phyloP scores from a whole-genome alignment of 2,797 vertebrate species.

The Anguilla anguilla region DNA sequence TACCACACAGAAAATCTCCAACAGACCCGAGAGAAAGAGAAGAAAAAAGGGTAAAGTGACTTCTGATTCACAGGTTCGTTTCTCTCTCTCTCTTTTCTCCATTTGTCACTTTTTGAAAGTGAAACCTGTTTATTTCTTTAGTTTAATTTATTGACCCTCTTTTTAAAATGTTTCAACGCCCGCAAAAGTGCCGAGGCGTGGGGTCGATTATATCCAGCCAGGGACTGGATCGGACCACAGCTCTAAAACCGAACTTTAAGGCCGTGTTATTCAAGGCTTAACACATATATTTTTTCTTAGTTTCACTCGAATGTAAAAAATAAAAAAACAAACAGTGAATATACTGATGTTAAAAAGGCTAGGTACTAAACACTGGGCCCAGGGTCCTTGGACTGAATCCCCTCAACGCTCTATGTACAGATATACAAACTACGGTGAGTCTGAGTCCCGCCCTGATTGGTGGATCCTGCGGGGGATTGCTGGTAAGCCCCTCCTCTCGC shows the following conservation, averaged over 20 bases:
- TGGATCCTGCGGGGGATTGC: background rate
- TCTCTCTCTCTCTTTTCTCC: background rate
- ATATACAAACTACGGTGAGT: background rate
- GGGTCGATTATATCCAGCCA: background rate
- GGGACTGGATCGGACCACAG: background rate
- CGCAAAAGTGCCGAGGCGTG: background rate
- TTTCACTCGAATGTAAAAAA: background rate
- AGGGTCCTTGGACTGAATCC: background rate
- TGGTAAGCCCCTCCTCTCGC: background rate
- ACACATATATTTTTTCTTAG: background rate
- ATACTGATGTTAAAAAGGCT: background rate
- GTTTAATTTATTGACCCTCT: background rate
- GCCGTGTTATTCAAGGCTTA: background rate
- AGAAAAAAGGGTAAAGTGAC: background rate
- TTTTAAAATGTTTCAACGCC: background rate
- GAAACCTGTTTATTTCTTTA: background rate
- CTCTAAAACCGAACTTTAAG: background rate
- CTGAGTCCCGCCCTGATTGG: slow-evolving; percentile 13
- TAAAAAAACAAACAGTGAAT: background rate
- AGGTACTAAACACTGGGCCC: background rate
- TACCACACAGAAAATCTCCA: background rate
- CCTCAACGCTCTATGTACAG: background rate
- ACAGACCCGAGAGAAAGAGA: background rate
- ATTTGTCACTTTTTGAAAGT: background rate
- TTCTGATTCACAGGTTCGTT: background rate